Conservation (phyloP, 2,797 vertebrate species). For the Poecilia picta region DNA sequence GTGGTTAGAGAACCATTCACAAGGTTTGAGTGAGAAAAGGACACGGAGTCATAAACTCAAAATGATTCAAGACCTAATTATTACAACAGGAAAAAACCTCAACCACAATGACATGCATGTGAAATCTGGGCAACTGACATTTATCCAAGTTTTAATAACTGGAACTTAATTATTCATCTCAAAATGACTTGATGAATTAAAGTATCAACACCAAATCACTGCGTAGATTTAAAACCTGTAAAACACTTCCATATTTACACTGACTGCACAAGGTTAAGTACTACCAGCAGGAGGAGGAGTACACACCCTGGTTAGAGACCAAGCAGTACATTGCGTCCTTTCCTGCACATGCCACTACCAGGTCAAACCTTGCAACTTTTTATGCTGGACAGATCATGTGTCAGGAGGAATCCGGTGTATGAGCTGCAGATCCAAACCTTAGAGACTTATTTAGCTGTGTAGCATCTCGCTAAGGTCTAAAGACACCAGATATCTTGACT, state of each 20-base stretch:
- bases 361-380: slow-evolving; percentile 20
- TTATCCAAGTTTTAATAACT: background rate
- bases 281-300: background rate
- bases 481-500: background rate
- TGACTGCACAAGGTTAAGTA: background rate
- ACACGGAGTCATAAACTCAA: slow-evolving; percentile 2
- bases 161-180: background rate
- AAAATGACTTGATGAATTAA: background rate
- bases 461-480: background rate
- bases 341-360: slow-evolving; percentile 5
- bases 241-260: background rate
- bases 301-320: background rate
- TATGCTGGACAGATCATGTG: slow-evolving; percentile 28
- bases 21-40: slow-evolving; percentile 13
- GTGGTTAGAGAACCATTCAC: slow-evolving; percentile 4
- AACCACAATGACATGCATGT: background rate
- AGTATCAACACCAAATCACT: background rate
- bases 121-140: background rate
- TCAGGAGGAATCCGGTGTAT: slow-evolving; percentile 37
- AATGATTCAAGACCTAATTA: slow-evolving; percentile 19
- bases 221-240: background rate
- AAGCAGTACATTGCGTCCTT: slow-evolving; percentile 26
- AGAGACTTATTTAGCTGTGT: background rate
- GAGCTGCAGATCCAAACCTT: background rate
- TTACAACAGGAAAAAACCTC: background rate